phyloP scores from a whole-genome alignment of 2,888 invertebrate genomes.

The Perizoma flavofasciatum region DNA sequence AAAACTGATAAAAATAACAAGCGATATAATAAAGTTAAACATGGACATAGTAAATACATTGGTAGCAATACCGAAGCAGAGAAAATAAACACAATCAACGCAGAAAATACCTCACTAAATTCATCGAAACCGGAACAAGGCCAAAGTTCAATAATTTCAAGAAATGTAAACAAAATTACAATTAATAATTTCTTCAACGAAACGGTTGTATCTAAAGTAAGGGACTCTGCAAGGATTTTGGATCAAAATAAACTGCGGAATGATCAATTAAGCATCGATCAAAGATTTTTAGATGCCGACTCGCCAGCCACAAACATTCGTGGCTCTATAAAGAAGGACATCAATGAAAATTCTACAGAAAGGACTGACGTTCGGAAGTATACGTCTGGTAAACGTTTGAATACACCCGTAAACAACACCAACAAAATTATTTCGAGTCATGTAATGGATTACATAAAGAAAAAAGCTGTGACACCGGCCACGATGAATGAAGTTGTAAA shows the following conservation, averaged over 20 bases:
- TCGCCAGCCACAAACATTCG: constrained; percentile 46
- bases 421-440: constrained; percentile 40
- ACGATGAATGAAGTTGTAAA: constrained; percentile 50
- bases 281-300: constrained; percentile 62
- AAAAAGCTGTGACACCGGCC: constrained; percentile 44
- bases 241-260: constrained; percentile 68
- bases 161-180: constrained; percentile 55
- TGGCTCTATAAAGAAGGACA: constrained; percentile 46
- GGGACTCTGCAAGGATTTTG: constrained; percentile 61
- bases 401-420: constrained; percentile 61
- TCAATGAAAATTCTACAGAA: constrained; percentile 44
- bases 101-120: constrained; percentile 38
- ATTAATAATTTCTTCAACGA: constrained; percentile 61
- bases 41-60: constrained; percentile 26
- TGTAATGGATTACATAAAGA: constrained; percentile 39
- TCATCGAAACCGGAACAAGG: constrained; percentile 40
- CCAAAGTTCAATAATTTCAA: constrained; percentile 43
- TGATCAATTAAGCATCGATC: constrained; percentile 63
- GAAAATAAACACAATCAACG: constrained; percentile 35
- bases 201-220: constrained; percentile 55
- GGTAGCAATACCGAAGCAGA: constrained; percentile 35
- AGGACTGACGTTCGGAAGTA: constrained; percentile 47
- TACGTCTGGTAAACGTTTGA: constrained; percentile 66
- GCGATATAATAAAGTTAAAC: constrained; percentile 49
- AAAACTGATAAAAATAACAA: constrained; percentile 69